These are phyloP conservation scores for Caranx melampygus DNA, from an alignment of 2,113 vertebrate genomes.

Conservation along the genomic window DNA sequence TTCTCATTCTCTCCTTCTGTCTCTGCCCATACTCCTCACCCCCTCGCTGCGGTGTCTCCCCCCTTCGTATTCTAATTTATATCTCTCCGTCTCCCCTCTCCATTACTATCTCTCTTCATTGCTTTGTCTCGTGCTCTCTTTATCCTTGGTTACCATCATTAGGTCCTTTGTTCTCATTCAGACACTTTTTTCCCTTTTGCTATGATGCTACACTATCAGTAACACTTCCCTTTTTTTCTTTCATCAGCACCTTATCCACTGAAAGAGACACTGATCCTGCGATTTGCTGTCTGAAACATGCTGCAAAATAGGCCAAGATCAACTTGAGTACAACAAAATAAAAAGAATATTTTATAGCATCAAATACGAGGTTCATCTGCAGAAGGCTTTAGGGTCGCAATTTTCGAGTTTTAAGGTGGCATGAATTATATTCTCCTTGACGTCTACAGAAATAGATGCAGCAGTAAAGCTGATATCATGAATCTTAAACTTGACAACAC, in stretches of 20 bases:
- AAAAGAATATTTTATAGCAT: background rate
- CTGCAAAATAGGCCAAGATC: background rate
- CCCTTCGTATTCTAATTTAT: slow-evolving; percentile 23
- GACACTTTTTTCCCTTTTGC: slow-evolving; percentile 25
- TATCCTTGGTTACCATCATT: slow-evolving; percentile 36
- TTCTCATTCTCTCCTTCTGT: slow-evolving; percentile 31
- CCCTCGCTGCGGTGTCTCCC: slow-evolving; percentile 23
- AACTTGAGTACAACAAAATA: background rate
- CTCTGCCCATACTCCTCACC: slow-evolving; percentile 32
- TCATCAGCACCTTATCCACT: slow-evolving; percentile 40
- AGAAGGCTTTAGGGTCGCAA: background rate
- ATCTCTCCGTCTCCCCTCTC: slow-evolving; percentile 28
- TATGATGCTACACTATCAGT: slow-evolving; percentile 16
- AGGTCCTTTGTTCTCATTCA: slow-evolving; percentile 28
- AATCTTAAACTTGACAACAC: background rate
- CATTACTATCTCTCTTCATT: slow-evolving; percentile 23
- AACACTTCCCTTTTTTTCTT: slow-evolving; percentile 10
- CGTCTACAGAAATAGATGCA: background rate
- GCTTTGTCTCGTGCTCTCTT: slow-evolving; percentile 13
- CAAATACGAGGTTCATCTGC: background rate
- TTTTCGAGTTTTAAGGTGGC: background rate
- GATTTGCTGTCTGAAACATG: slow-evolving; percentile 41
- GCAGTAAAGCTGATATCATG: background rate
- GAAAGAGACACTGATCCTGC: slow-evolving; percentile 44
- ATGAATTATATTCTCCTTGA: background rate